phyloP scores from a whole-genome alignment of 53 echinoderm and acorn worm species.

The Temnopleurus reevesii region DNA sequence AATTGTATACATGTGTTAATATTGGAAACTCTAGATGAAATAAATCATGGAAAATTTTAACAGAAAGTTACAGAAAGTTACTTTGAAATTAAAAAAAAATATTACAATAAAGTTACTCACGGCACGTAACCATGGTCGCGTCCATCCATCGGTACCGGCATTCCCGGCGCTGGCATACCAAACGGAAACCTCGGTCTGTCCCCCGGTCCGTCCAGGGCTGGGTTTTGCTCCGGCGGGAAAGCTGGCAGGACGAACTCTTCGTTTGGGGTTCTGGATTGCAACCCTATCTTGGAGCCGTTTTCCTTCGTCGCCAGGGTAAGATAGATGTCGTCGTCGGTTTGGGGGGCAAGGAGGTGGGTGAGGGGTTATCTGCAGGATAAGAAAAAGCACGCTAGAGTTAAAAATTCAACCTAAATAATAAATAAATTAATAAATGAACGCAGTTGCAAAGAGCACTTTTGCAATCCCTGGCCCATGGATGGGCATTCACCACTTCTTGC shows the following conservation, averaged over 20 bases:
- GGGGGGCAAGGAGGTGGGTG: not conserved
- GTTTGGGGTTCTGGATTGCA: conserved; percentile 25
- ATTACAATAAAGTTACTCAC: conserved; percentile 81
- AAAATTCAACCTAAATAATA: no score
- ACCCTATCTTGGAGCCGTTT: conserved; percentile 45
- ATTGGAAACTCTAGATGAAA: no score
- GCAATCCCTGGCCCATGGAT: no score
- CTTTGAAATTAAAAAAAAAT: no score
- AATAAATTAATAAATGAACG: no score
- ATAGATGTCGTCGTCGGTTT: not conserved
- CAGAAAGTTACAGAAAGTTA: no score
- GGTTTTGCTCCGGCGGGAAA: conserved; percentile 29
- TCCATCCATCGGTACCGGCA: conserved; percentile 98
- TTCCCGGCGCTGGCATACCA: conserved; percentile 99
- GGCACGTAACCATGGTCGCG: conserved; percentile 98
- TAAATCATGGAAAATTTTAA: no score
- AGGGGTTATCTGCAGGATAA: not conserved
- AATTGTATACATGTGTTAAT: no score
- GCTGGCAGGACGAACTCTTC: conserved; percentile 39
- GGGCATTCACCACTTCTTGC: no score
- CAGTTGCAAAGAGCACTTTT: no score
- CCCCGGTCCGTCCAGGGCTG: conserved; percentile 97
- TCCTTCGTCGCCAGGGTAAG: not conserved
- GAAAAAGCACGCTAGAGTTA: not conserved
- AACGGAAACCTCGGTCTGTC: conserved; percentile 94